Evolutionary conservation across 2,113 vertebrate species (phyloP).

Genomic region (Trematomus loennbergii): DNA sequence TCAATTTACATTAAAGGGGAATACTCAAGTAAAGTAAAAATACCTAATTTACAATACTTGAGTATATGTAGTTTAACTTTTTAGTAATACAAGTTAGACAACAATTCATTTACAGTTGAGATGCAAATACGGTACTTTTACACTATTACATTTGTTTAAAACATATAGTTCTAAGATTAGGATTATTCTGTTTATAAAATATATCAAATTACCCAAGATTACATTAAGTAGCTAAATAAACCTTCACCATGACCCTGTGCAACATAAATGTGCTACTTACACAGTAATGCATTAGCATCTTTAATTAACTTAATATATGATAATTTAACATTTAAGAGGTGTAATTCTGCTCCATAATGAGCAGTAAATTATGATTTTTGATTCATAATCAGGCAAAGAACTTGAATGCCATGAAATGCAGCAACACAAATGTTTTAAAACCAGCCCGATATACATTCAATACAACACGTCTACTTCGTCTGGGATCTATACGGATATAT

Average conservation of each 20-base stretch:
- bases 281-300: neutral
- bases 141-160: neutral
- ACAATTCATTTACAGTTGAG: neutral
- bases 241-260: neutral
- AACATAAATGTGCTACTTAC: neutral
- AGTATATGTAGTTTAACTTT: neutral
- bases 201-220: neutral
- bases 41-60: too few species aligned
- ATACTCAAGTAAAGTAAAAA: too few species aligned
- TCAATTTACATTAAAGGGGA: too few species aligned
- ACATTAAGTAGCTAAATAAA: neutral
- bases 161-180: neutral
- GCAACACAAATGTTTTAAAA: neutral
- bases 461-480: neutral
- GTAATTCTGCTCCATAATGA: neutral
- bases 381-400: neutral
- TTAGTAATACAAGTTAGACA: neutral
- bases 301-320: neutral
- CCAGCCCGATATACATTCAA: neutral
- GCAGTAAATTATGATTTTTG: neutral
- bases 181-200: neutral
- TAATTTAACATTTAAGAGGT: neutral
- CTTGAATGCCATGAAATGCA: neutral
- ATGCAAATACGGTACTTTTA: neutral
- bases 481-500: neutral